Percentiles rank a stretch among this genome's conserved stretches.
These are phyloP conservation scores for Lasioglossum zephyrum DNA, from an alignment of 2,888 invertebrate species.

Conservation along the genomic window DNA sequence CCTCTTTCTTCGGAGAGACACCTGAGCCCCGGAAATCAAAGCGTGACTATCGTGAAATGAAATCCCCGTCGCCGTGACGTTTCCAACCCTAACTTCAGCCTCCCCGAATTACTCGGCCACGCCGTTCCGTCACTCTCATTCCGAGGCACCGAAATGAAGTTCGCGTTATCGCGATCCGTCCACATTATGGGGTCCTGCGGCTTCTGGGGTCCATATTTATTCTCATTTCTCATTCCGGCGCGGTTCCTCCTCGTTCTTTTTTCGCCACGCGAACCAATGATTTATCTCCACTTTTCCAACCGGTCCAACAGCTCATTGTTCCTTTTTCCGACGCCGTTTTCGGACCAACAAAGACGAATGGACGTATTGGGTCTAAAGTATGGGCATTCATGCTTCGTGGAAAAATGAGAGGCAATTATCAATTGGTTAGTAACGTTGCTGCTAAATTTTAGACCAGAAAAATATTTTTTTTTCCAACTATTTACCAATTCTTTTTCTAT, in stretches of 20 bases:
- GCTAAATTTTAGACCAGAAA: too few species aligned
- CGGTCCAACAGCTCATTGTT: background rate
- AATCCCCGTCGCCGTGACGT: constrained; percentile 41
- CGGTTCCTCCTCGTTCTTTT: background rate
- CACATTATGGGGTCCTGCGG: constrained; percentile 23
- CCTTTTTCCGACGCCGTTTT: background rate
- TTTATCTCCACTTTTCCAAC: background rate
- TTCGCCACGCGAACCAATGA: background rate
- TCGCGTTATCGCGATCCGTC: constrained; percentile 40
- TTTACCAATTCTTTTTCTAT: too few species aligned
- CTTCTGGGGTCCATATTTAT: background rate
- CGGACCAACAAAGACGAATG: background rate
- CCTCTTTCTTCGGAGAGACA: constrained; percentile 40
- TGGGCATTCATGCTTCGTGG: background rate
- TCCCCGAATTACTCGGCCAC: constrained; percentile 38
- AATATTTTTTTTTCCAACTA: too few species aligned
- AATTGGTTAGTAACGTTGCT: background rate
- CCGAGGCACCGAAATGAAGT: constrained; percentile 21
- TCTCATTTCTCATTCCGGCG: background rate
- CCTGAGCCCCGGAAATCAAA: constrained; percentile 66
- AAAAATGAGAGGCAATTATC: background rate
- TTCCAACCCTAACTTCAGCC: constrained; percentile 9
- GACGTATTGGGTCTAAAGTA: background rate
- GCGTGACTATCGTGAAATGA: constrained; percentile 58
- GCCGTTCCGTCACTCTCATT: constrained; percentile 24